Percentiles rank a stretch among this genome's conserved stretches.
Evolutionary conservation across 2,888 invertebrate species (phyloP).

Genomic region (Aphodius granarius): DNA sequence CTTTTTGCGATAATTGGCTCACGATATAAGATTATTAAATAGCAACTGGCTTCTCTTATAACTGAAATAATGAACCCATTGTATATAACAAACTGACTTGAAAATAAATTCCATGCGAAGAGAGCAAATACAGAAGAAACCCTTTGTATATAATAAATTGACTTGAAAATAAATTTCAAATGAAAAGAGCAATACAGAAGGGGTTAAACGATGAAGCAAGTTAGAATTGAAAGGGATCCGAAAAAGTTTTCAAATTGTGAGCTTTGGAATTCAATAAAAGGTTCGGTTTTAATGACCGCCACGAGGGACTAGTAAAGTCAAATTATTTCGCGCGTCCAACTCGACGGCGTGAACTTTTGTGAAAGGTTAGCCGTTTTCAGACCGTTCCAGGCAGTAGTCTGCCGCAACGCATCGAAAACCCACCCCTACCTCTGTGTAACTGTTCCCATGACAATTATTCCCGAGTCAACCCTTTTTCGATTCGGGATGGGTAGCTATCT

Average conservation of each 20-base stretch:
- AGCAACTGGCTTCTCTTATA: too few relatives aligned
- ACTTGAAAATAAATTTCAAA: neutral
- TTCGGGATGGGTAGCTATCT: neutral
- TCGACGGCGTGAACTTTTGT: slow-evolving; percentile 33
- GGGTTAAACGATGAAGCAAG: neutral
- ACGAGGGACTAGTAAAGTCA: slow-evolving; percentile 32
- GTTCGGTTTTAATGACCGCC: slow-evolving; percentile 31
- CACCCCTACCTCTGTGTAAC: slow-evolving; percentile 26
- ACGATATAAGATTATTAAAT: too few relatives aligned
- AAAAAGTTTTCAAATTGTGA: neutral
- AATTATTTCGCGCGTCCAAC: slow-evolving; percentile 32
- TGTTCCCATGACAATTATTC: slow-evolving; percentile 35
- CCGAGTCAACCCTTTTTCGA: slow-evolving; percentile 22
- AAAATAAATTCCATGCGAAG: neutral
- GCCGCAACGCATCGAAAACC: neutral
- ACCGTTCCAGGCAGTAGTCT: neutral
- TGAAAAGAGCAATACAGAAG: neutral
- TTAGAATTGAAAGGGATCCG: neutral
- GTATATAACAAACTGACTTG: neutral
- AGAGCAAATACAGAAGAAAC: neutral
- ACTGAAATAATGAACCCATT: too few relatives aligned
- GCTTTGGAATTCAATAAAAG: slow-evolving; percentile 32
- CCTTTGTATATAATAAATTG: too few relatives aligned
- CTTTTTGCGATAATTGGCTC: too few relatives aligned
- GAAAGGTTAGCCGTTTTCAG: slow-evolving; percentile 34